Evolutionary conservation across 1,140 invertebrate species (phyloP).

Genomic region (Hirudo medicinalis): DNA sequence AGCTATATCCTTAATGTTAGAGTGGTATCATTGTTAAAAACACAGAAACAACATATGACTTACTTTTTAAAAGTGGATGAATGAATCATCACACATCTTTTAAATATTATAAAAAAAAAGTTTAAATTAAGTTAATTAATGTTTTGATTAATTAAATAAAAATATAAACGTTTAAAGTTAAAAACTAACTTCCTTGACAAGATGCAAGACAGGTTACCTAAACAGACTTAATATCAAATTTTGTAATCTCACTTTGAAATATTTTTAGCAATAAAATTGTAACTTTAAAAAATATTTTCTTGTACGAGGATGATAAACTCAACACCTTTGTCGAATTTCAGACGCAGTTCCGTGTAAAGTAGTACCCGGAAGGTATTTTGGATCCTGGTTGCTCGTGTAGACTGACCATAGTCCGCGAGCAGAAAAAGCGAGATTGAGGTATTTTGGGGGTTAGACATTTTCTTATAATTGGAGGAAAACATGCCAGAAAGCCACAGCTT

Average conservation of each 20-base stretch:
- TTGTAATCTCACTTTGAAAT: background rate
- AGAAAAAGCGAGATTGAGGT: background rate
- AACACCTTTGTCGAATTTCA: background rate
- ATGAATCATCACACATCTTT: no score
- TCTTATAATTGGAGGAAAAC: slow-evolving; percentile 14
- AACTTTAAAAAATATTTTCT: background rate
- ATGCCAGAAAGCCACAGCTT: slow-evolving; percentile 67
- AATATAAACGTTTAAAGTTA: no score
- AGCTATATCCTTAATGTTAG: no score
- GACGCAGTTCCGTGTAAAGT: background rate
- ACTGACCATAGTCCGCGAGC: slow-evolving; percentile 75
- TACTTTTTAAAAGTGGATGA: no score
- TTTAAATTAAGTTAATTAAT: no score
- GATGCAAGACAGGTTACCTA: slow-evolving; percentile 66
- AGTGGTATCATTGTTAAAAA: no score
- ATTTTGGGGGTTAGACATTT: background rate
- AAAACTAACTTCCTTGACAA: slow-evolving; percentile 42
- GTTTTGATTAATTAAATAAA: no score
- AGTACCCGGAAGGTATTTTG: background rate
- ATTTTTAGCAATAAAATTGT: background rate
- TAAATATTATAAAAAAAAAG: no score
- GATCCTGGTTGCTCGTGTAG: slow-evolving; percentile 58
- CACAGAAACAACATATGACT: no score
- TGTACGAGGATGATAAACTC: background rate
- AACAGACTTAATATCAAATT: background rate